Base-by-base conservation (phyloP, 2,797 vertebrate species). In the Varecia variegata region DNA sequence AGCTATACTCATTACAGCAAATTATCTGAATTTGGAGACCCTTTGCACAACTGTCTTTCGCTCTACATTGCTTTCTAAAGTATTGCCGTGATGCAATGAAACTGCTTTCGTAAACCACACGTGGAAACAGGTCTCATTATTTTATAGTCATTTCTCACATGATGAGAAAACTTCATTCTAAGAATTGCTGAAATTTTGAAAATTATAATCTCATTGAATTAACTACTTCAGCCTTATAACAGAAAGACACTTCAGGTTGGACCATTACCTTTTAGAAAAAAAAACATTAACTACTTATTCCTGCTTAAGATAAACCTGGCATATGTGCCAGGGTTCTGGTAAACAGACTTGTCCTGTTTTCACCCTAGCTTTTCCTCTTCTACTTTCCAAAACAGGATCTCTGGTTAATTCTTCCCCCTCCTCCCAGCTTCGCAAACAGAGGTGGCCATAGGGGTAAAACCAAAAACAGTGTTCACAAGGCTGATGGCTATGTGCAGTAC, bases 121-220 rank as follows among this genome's bases (percentile, higher is more conserved):
- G 0, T 40, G 45, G 35, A 76, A 56, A 32, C 76, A 25, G 38
- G 35, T 52, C 74, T 56, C 20, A 43, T 84, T 74, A 50, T 45
- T 76, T 62, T 76, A 52, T 50, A 77, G 62, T 90, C n/a, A 54
- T 95, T 89, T 92, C 38, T 81, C 70, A 86, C 35, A 27, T 67
- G 45, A 79, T 83, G 3, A 84, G 56, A 56, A 84, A 89, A 82
- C 47, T 88, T 65, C 60, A 71, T 71, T n/a, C n/a, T 81, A 47
- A 95, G 40, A 91, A 83, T 79, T 77, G n/a, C 65, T 93, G 45
- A 89, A 43, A 71, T 81, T 88, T 86, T 58, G 83, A 71, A 94
- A 94, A 62, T 20, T 68, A 47, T 60, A 91, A 81, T 50, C 43
- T 40, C 14, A 30, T 71, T 74, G 56, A 70, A 40, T 52, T 67